A percentile compares a stretch with the other conserved stretches of the same genome.
These are phyloP conservation scores for Drosophila miranda DNA, from an alignment of 1,140 invertebrate species.

Conservation along the genomic window DNA sequence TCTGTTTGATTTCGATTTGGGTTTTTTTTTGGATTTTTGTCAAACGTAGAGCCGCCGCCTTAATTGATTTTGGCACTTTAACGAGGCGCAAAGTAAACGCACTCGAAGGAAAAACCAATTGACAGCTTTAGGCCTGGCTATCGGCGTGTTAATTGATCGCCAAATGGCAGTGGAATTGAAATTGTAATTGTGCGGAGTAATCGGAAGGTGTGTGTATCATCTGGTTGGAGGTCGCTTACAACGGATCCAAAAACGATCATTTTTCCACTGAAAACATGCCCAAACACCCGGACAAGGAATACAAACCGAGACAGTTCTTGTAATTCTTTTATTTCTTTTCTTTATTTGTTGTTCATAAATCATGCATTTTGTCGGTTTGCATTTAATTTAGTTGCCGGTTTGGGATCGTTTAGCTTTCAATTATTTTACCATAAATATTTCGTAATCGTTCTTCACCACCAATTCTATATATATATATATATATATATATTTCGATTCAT, in stretches of 20 bases:
- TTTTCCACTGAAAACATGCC: too few species aligned
- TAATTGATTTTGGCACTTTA: slow-evolving; percentile 76
- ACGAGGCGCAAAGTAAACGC: slow-evolving; percentile 67
- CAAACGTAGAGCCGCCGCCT: slow-evolving; percentile 46
- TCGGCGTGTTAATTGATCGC: slow-evolving; percentile 63
- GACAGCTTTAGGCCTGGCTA: slow-evolving; percentile 44
- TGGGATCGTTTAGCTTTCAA: slow-evolving; percentile 37
- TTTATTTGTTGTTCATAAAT: slow-evolving; percentile 44
- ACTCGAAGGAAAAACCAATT: slow-evolving; percentile 31
- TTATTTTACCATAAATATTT: slow-evolving; percentile 40
- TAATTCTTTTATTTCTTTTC: slow-evolving; percentile 24
- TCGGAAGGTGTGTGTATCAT: slow-evolving; percentile 22
- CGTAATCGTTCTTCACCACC: slow-evolving; percentile 1
- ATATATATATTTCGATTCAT: slow-evolving; percentile 11
- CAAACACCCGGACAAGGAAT: not conserved
- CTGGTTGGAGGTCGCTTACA: slow-evolving; percentile 1
- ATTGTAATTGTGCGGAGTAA: slow-evolving; percentile 31
- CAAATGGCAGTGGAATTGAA: slow-evolving; percentile 59
- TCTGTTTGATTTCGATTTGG: slow-evolving; percentile 39
- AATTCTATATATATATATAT: slow-evolving; percentile 36
- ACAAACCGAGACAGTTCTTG: not conserved
- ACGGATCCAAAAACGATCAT: not conserved
- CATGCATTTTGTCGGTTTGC: slow-evolving; percentile 43
- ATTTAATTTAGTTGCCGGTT: slow-evolving; percentile 54
- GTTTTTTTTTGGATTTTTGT: slow-evolving; percentile 45